These are phyloP conservation scores for Rhinoraja longicauda DNA, from an alignment of 2,797 vertebrate species.

Conservation along the genomic window DNA sequence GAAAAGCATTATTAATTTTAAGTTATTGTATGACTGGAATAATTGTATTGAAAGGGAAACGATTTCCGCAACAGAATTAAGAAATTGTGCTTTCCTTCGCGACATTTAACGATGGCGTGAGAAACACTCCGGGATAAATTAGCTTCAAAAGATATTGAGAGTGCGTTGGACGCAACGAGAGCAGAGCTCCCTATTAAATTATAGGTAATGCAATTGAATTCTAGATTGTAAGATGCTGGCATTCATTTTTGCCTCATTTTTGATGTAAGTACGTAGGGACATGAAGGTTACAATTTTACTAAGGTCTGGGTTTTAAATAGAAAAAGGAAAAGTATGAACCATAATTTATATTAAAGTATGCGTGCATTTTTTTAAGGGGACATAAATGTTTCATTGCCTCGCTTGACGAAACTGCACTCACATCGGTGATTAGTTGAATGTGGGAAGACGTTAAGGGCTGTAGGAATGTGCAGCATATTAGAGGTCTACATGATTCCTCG, in stretches of 20 bases:
- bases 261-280: background rate
- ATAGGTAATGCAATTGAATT: background rate
- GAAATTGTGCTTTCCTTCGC: background rate
- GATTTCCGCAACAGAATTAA: background rate
- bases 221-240: background rate
- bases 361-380: background rate
- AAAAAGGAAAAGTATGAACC: background rate
- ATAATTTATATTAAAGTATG: too few species aligned
- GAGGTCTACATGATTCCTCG: background rate
- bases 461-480: too few species aligned
- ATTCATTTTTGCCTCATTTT: background rate
- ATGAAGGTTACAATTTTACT: background rate
- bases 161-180: background rate
- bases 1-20: background rate
- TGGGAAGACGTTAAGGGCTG: background rate
- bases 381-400: background rate
- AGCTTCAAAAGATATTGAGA: background rate
- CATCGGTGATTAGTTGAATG: background rate
- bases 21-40: background rate
- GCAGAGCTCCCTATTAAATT: conserved; percentile 1
- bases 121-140: background rate
- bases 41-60: background rate
- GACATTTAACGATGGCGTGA: background rate
- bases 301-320: background rate
- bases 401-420: background rate